Percentiles rank a stretch among this genome's conserved stretches.
Conservation (phyloP, 2,888 invertebrate species). For the Hoplodrina blanda region DNA sequence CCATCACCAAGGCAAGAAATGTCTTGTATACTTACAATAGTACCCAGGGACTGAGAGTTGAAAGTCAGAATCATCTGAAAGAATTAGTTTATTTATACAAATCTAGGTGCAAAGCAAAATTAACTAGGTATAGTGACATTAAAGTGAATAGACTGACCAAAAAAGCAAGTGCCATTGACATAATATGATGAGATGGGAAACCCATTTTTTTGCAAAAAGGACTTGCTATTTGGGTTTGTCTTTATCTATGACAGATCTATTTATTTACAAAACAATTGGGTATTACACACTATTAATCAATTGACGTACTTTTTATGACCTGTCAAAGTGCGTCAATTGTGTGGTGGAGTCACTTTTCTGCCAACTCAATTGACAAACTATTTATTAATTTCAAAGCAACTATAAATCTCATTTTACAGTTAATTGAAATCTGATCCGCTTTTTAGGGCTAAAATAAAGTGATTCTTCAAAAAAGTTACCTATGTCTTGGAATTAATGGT, state of each 20-base stretch:
- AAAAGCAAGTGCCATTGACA: constrained; percentile 1
- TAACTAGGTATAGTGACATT: constrained; percentile 57
- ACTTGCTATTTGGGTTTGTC: constrained; percentile 13
- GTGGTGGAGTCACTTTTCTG: too few relatives aligned
- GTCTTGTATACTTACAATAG: constrained; percentile 81
- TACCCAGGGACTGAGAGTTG: constrained; percentile 81
- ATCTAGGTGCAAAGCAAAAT: constrained; percentile 70
- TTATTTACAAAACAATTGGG: constrained; percentile 30
- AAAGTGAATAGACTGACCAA: constrained; percentile 24
- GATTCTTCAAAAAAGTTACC: too few relatives aligned
- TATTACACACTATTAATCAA: too few relatives aligned
- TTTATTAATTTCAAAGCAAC: too few relatives aligned
- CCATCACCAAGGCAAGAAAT: constrained; percentile 43
- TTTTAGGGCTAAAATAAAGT: too few relatives aligned
- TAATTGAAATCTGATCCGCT: too few relatives aligned
- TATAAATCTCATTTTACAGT: too few relatives aligned
- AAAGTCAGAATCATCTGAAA: constrained; percentile 87
- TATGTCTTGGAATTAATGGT: too few relatives aligned
- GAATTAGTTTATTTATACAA: constrained; percentile 78
- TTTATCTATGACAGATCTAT: constrained; percentile 20
- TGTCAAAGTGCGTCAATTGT: too few relatives aligned
- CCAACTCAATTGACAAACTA: too few relatives aligned
- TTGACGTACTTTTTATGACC: too few relatives aligned
- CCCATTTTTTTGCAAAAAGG: neutral
- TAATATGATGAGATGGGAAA: neutral